phyloP scores from a whole-genome alignment of 1,140 invertebrate genomes.

The Ladona fulva region DNA sequence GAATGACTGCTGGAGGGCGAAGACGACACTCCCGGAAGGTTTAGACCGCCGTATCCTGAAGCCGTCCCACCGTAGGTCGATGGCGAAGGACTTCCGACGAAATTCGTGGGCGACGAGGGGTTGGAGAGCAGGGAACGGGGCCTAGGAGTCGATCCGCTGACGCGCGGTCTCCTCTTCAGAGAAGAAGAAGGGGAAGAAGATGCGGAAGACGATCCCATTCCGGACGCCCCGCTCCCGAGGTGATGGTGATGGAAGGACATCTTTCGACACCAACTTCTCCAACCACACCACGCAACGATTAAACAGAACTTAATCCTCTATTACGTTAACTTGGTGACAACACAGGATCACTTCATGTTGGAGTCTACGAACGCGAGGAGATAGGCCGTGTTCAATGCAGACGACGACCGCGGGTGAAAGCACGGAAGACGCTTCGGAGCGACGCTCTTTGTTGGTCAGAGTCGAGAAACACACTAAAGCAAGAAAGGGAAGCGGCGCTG shows the following conservation, averaged over 20 bases:
- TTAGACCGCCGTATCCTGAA: constrained; percentile 51
- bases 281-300: too few relatives aligned
- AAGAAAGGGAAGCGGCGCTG: too few relatives aligned
- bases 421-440: too few relatives aligned
- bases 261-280: too few relatives aligned
- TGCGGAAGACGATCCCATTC: constrained; percentile 32
- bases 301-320: too few relatives aligned
- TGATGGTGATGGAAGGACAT: constrained; percentile 15
- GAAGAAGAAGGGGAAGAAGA: constrained; percentile 29
- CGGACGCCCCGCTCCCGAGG: constrained; percentile 19
- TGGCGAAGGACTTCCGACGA: constrained; percentile 26
- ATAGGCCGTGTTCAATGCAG: too few relatives aligned
- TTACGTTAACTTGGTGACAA: too few relatives aligned
- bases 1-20: constrained; percentile 20
- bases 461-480: too few relatives aligned
- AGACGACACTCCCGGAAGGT: constrained; percentile 37
- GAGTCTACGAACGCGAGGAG: too few relatives aligned
- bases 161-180: constrained; percentile 28
- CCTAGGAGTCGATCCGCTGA: constrained; percentile 27
- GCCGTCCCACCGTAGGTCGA: constrained; percentile 51
- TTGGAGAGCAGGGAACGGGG: constrained; percentile 33
- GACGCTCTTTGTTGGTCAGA: too few relatives aligned
- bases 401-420: too few relatives aligned
- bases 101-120: constrained; percentile 18
- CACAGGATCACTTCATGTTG: too few relatives aligned